Conservation (phyloP, 2,797 vertebrate species). For the Falco columbarius region DNA sequence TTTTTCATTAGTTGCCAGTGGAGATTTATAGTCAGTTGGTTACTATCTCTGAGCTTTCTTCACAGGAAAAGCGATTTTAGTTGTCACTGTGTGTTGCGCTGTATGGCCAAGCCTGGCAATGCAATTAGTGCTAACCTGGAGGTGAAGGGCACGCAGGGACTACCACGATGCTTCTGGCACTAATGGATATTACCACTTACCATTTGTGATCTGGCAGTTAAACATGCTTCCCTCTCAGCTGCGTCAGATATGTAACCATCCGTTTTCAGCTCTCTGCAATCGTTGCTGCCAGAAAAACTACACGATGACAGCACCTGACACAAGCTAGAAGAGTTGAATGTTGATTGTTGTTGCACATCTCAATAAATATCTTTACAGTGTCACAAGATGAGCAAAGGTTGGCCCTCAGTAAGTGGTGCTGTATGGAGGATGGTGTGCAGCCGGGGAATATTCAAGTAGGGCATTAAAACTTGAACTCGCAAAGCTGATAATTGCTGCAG, state of each 20-base stretch:
- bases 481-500: not conserved
- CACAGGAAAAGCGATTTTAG: not conserved
- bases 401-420: not conserved
- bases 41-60: not conserved
- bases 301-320: accelerated
- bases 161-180: accelerated
- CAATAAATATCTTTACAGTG: not conserved
- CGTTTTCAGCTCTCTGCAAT: not conserved
- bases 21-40: not conserved
- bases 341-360: not conserved
- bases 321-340: not conserved
- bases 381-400: not conserved
- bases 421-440: not conserved
- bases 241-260: not conserved
- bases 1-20: not conserved
- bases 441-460: not conserved
- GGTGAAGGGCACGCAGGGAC: not conserved
- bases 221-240: not conserved
- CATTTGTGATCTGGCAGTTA: not conserved
- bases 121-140: not conserved
- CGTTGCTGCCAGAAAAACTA: not conserved
- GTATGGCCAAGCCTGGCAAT: not conserved
- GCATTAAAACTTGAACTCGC: not conserved
- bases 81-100: accelerated
- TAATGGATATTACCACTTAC: not conserved